These are phyloP conservation scores for Laodelphax striatellus DNA, from an alignment of 1,140 invertebrate species.

Conservation along the genomic window DNA sequence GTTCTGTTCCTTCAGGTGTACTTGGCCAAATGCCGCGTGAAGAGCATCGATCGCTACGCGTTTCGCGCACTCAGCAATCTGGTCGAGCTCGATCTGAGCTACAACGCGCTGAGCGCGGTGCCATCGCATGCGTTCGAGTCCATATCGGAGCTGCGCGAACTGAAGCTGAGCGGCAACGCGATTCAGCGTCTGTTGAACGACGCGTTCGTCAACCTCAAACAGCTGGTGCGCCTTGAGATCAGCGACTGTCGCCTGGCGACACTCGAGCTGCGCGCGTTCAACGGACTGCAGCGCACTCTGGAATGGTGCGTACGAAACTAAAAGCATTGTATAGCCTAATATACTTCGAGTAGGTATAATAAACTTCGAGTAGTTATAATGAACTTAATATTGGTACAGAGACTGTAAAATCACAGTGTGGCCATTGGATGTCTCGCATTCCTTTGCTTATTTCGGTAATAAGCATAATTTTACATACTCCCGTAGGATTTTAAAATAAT, in stretches of 20 bases:
- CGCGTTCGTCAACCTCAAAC: slow-evolving; percentile 51
- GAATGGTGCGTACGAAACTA: slow-evolving; percentile 41
- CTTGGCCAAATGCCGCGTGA: slow-evolving; percentile 48
- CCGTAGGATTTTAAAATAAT: too few species aligned
- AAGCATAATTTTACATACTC: too few species aligned
- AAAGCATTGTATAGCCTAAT: too few species aligned
- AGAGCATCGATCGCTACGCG: slow-evolving; percentile 46
- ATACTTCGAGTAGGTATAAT: too few species aligned
- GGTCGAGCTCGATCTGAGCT: slow-evolving; percentile 65
- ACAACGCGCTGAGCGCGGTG: slow-evolving; percentile 51
- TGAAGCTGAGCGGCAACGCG: slow-evolving; percentile 59
- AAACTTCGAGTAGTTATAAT: too few species aligned
- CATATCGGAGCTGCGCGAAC: slow-evolving; percentile 58
- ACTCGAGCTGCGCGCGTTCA: slow-evolving; percentile 56
- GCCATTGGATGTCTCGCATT: too few species aligned
- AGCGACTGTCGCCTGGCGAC: slow-evolving; percentile 51
- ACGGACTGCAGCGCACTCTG: slow-evolving; percentile 51
- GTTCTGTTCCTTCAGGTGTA: too few species aligned
- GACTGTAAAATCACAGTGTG: too few species aligned
- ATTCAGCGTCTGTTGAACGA: slow-evolving; percentile 53
- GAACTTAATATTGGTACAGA: too few species aligned
- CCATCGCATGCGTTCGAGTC: slow-evolving; percentile 57
- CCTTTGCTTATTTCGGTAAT: too few species aligned
- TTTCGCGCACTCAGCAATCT: slow-evolving; percentile 59
- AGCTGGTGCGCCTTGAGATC: slow-evolving; percentile 59